Conservation (phyloP, 2,888 invertebrate species). For the Torymus auratus region DNA sequence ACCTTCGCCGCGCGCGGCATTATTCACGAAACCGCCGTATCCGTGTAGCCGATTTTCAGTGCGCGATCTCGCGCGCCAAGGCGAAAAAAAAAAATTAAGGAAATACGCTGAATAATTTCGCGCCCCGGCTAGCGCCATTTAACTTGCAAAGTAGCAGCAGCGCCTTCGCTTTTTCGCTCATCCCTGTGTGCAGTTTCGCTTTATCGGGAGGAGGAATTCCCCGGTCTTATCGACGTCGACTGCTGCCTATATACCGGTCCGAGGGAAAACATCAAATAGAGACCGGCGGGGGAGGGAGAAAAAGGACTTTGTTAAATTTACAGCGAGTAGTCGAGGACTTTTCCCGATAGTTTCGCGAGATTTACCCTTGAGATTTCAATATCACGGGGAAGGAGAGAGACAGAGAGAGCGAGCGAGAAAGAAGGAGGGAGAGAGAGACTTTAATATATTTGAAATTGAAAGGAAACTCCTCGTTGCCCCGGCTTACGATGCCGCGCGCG, state of each 20-base stretch:
- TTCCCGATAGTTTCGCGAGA: conserved; percentile 1
- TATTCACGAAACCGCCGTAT: too few species aligned
- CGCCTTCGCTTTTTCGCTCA: not conserved
- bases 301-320: conserved; percentile 31
- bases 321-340: conserved; percentile 9
- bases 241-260: too few species aligned
- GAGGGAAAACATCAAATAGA: not conserved
- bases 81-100: too few species aligned
- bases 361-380: conserved; percentile 39
- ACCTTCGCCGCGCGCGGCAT: too few species aligned
- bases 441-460: conserved; percentile 26
- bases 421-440: not conserved
- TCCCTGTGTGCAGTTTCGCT: not conserved
- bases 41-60: too few species aligned
- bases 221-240: too few species aligned
- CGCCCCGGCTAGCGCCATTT: not conserved
- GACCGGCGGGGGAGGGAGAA: not conserved
- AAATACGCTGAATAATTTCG: conserved; percentile 13
- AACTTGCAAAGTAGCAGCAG: conserved; percentile 29
- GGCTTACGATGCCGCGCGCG: not conserved
- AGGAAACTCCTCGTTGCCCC: not conserved
- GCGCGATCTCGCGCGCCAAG: not conserved
- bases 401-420: too few species aligned
- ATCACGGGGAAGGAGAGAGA: not conserved
- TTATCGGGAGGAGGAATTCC: not conserved